Conservation (phyloP, 2,797 vertebrate species). For the Pteropus rufus region DNA sequence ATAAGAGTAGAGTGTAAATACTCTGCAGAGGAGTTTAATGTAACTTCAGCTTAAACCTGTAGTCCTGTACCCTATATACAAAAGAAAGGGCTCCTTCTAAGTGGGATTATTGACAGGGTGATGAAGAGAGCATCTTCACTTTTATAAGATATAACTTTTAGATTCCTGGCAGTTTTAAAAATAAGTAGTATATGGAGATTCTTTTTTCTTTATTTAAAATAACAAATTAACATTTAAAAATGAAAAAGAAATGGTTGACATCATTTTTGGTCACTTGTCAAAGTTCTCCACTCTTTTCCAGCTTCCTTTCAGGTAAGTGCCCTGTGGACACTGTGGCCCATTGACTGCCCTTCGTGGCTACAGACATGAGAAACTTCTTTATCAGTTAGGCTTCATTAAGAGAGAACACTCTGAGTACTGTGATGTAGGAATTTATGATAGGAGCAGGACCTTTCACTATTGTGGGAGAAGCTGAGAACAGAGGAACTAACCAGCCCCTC, state of each 20-base stretch:
- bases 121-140: not conserved
- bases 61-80: not conserved
- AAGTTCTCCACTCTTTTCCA: not conserved
- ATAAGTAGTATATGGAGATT: not conserved
- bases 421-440: not conserved
- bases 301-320: not conserved
- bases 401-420: not conserved
- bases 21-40: not conserved
- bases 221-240: not conserved
- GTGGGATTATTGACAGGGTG: not conserved
- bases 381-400: not conserved
- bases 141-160: slow-evolving; percentile 11
- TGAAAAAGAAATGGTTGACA: not conserved
- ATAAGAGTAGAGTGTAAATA: not conserved
- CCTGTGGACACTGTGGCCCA: not conserved
- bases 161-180: slow-evolving; percentile 4
- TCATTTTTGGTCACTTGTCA: not conserved
- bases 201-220: not conserved
- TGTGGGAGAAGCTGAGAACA: not conserved
- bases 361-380: not conserved
- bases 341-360: not conserved
- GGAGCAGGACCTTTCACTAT: not conserved
- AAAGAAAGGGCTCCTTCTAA: not conserved
- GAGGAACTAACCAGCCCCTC: not conserved
- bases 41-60: not conserved